These are phyloP conservation scores for Zaprionus tsacasi DNA, from an alignment of 1,140 invertebrate species.

Conservation along the genomic window DNA sequence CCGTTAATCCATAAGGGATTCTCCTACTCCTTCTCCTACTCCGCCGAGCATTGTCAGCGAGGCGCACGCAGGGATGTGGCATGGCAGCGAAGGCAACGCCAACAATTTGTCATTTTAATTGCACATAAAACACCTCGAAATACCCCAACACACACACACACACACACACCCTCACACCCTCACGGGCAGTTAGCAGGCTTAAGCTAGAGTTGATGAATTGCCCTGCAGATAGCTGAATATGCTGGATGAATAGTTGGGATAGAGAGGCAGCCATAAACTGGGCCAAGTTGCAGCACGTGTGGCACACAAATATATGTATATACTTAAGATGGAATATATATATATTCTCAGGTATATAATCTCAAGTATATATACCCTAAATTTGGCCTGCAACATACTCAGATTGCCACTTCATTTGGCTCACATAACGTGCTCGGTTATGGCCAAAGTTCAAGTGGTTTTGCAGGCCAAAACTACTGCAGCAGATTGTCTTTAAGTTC, in stretches of 20 bases:
- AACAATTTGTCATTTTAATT: constrained; percentile 73
- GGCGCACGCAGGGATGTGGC: background rate
- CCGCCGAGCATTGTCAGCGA: constrained; percentile 9
- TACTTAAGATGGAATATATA: background rate
- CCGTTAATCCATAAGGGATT: constrained; percentile 31
- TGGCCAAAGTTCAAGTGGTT: constrained; percentile 45
- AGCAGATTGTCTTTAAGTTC: constrained; percentile 30
- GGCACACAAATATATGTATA: constrained; percentile 10
- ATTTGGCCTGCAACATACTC: background rate
- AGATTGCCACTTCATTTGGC: constrained; percentile 9
- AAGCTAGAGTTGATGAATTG: constrained; percentile 2
- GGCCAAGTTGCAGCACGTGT: constrained; percentile 63
- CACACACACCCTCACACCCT: constrained; percentile 1
- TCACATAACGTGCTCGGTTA: constrained; percentile 49
- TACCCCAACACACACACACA: constrained; percentile 24
- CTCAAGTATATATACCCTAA: constrained; percentile 1
- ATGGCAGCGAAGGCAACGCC: constrained; percentile 15
- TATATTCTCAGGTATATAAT: background rate
- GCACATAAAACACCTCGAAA: constrained; percentile 58
- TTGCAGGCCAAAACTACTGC: constrained; percentile 50
- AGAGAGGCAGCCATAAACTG: background rate
- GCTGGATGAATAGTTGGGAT: background rate
- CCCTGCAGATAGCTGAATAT: constrained; percentile 3
- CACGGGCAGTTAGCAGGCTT: background rate
- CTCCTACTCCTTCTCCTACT: background rate